A percentile compares a stretch with the other conserved stretches of the same genome.
Conservation (phyloP, 2,797 vertebrate species). For the Trachops cirrhosus region DNA sequence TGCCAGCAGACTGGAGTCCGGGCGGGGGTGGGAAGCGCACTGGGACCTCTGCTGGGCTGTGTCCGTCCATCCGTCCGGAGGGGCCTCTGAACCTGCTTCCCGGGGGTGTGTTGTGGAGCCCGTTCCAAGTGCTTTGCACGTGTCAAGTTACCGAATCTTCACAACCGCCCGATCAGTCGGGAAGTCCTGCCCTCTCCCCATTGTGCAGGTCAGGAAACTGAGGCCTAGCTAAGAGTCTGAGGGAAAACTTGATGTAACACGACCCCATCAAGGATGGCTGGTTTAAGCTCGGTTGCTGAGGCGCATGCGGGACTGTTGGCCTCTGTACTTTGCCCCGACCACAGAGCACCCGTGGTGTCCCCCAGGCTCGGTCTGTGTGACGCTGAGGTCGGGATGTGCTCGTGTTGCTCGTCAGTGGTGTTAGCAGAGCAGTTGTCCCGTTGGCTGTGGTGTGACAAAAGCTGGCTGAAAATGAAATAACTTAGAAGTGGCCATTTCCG, state of each 20-base stretch:
- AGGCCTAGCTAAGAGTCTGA: background rate
- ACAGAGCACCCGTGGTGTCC: fast-evolving
- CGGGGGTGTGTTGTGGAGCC: background rate
- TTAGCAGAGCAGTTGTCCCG: background rate
- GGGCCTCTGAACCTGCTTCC: background rate
- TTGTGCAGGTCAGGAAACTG: background rate
- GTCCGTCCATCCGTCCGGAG: background rate
- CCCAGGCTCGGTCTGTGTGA: fast-evolving
- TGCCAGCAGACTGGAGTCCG: background rate
- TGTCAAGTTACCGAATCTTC: background rate
- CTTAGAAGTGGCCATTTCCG: background rate
- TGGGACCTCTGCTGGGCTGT: background rate
- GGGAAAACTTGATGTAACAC: background rate
- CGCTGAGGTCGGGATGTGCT: too few species aligned
- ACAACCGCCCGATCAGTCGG: background rate
- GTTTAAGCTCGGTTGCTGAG: background rate
- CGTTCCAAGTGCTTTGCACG: background rate
- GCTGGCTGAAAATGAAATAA: background rate
- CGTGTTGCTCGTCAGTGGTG: background rate
- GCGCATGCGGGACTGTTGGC: background rate
- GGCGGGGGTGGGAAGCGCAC: background rate
- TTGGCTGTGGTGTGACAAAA: background rate
- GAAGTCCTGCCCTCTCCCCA: background rate
- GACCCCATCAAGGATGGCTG: too few species aligned
- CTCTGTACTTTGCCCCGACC: background rate